Evolutionary conservation across 2,888 invertebrate genomes (phyloP), one percentile per base, ranked within the genome.

Genomic region (Macroteleia sp.): DNA sequence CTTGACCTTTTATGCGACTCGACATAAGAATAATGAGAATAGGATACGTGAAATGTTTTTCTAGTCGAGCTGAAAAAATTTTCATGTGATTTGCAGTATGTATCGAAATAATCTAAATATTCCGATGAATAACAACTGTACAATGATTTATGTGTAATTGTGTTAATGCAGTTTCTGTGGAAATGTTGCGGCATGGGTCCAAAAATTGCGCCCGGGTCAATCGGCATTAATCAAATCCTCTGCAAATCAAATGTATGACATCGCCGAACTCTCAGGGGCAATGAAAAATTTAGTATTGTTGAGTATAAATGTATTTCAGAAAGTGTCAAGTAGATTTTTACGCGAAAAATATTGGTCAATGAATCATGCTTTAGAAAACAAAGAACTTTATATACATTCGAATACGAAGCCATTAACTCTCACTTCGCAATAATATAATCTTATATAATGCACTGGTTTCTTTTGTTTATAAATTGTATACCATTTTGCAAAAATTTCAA

Each of bases 301-400:
- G 57, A 56, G 52, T 66, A 52, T 54, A 59, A 66, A 66, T 66
- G 57, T 30, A 17, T 59, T 66, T 52, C 34, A 64, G 64, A 73
- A 73, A 73, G 41, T 36, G 52, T 70, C 61, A 36, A 61, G 59
- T 64, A 57, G 73, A 74, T 74, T 52, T 42, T 39, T 20, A 25
- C 16, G 56, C 36, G 61, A 67, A 42, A 75, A 75, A 61, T 75
- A 75, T 75, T 46, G 59, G 25, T 54, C 67, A 46, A 67, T 75
- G 52, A 61, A 75, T 75, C 75, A 75, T 48, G 52, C 3, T 64
- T 57, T 19, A 39, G 28, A 48, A 54, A 73, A 71, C 62, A 62
- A 61, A 62, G 54, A 32, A 30, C 36, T 46, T 20, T 59, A 32
- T 25, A 6, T n/a, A 17, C 10, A 14, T 20, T 19, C 57, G 22